These are phyloP conservation scores for Atopsyche davidsoni DNA, from an alignment of 1,140 invertebrate genomes.

Conservation along the genomic window DNA sequence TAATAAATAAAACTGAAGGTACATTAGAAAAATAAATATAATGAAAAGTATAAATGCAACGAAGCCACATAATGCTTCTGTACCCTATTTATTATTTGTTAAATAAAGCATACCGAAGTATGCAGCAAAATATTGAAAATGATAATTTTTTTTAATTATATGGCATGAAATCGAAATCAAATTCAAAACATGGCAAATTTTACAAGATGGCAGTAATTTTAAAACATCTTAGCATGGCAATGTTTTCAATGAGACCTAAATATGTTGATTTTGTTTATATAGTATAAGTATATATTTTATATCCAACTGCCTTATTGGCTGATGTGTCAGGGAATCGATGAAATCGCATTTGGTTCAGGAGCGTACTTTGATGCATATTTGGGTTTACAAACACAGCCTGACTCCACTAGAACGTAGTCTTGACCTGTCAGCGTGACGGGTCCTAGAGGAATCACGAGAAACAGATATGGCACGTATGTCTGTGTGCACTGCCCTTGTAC, in stretches of 20 bases:
- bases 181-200: not conserved
- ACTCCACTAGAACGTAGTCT: conserved; percentile 88
- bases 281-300: conserved; percentile 4
- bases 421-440: conserved; percentile 86
- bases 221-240: not conserved
- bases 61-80: too few relatives aligned
- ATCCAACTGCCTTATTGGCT: too few relatives aligned
- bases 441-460: conserved; percentile 82
- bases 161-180: not conserved
- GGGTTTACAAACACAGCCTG: conserved; percentile 84
- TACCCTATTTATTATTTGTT: too few relatives aligned
- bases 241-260: not conserved
- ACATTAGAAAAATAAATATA: too few relatives aligned
- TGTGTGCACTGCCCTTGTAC: conserved; percentile 84
- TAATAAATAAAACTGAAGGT: too few relatives aligned
- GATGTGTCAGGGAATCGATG: conserved; percentile 33
- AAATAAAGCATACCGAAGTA: too few relatives aligned
- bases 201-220: not conserved
- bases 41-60: too few relatives aligned
- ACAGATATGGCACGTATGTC: conserved; percentile 86
- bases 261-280: too few relatives aligned
- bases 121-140: too few relatives aligned
- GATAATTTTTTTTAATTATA: too few relatives aligned
- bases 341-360: conserved; percentile 46
- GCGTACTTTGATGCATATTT: conserved; percentile 58